Percentiles rank a stretch among this genome's conserved stretches.
Evolutionary conservation across 2,888 invertebrate species (phyloP).

Genomic region (Acleris sparsana): DNA sequence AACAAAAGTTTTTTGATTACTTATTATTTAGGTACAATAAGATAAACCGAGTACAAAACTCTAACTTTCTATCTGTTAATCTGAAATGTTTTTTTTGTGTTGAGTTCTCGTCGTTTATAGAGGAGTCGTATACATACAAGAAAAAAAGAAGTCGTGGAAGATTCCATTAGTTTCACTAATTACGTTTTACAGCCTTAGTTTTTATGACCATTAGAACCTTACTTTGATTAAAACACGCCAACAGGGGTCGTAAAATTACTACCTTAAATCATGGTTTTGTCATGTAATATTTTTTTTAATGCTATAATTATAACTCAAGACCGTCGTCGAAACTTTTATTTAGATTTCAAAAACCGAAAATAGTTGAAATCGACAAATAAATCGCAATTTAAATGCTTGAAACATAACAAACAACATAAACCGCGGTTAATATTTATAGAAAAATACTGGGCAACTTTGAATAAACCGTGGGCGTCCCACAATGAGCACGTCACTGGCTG

Average conservation of each 20-base stretch:
- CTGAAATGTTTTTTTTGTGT: too few relatives aligned
- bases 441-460: slow-evolving; percentile 74
- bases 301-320: too few relatives aligned
- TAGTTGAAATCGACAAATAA: not conserved
- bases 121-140: too few relatives aligned
- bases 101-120: too few relatives aligned
- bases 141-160: slow-evolving; percentile 55
- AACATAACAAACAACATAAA: slow-evolving; percentile 44
- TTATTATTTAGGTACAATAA: not conserved
- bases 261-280: slow-evolving; percentile 65
- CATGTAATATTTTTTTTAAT: slow-evolving; percentile 49
- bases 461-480: slow-evolving; percentile 80
- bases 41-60: too few relatives aligned
- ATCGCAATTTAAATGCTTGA: slow-evolving; percentile 8
- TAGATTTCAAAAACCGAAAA: not conserved
- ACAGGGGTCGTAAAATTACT: slow-evolving; percentile 68
- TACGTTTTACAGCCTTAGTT: slow-evolving; percentile 74
- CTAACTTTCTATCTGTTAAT: too few relatives aligned
- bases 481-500: slow-evolving; percentile 78
- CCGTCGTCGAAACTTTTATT: not conserved
- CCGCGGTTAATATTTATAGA: slow-evolving; percentile 63
- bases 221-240: slow-evolving; percentile 63
- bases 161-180: slow-evolving; percentile 79
- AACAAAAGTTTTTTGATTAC: slow-evolving; percentile 47
- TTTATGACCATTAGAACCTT: slow-evolving; percentile 65